These are phyloP conservation scores for Hirtodrosophila cameraria DNA, from an alignment of 2,888 invertebrate species.

Conservation along the genomic window DNA sequence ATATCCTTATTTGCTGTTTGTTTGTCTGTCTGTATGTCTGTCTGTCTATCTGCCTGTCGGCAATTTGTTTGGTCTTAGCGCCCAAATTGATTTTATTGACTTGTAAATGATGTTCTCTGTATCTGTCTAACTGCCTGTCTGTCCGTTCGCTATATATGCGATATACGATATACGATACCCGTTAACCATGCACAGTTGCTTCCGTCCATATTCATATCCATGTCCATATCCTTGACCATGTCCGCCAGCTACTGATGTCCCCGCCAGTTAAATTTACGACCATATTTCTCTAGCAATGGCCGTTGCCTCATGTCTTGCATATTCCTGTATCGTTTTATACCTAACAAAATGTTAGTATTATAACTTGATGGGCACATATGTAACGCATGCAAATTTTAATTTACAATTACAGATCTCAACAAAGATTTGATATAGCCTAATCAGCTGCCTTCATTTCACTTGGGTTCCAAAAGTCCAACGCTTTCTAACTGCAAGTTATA, in stretches of 20 bases:
- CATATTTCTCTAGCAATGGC: conserved; percentile 17
- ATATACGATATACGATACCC: too few relatives aligned
- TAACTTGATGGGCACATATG: too few relatives aligned
- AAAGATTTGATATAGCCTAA: too few relatives aligned
- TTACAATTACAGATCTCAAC: too few relatives aligned
- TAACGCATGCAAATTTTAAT: too few relatives aligned
- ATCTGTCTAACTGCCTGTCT: conserved; percentile 1
- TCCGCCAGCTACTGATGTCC: conserved; percentile 36
- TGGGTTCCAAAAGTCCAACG: too few relatives aligned
- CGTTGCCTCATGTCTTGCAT: conserved; percentile 1
- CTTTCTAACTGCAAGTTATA: too few relatives aligned
- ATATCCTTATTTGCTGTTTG: conserved; percentile 61
- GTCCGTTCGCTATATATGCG: too few relatives aligned
- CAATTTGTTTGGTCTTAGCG: conserved; percentile 57
- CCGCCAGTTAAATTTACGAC: conserved; percentile 48
- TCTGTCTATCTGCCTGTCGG: conserved; percentile 41
- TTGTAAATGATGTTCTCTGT: conserved; percentile 67
- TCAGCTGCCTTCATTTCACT: too few relatives aligned
- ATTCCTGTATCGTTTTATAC: conserved; percentile 5
- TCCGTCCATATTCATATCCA: conserved; percentile 28
- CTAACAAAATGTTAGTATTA: conserved; percentile 1
- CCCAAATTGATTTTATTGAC: conserved; percentile 76
- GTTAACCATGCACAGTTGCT: conserved; percentile 34
- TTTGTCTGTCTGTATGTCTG: background rate
- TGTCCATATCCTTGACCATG: conserved; percentile 2